Percentiles rank a stretch among this genome's conserved stretches.
These are phyloP conservation scores for Drosophila pseudoananassae DNA, from an alignment of 1,140 invertebrate species.

Conservation along the genomic window DNA sequence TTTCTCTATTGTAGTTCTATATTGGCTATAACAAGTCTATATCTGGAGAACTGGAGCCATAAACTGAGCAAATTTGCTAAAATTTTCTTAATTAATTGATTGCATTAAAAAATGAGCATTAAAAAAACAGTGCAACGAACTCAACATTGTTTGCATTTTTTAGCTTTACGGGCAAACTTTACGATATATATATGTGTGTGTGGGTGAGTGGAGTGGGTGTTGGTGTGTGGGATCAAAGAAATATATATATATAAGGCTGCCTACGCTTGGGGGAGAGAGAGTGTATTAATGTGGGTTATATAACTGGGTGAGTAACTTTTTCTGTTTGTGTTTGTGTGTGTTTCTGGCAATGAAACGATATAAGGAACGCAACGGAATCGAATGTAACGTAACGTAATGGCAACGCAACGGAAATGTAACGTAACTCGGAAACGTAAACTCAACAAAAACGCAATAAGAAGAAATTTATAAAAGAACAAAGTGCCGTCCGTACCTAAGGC, in stretches of 20 bases:
- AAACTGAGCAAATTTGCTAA: constrained; percentile 31
- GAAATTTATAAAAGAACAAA: constrained; percentile 76
- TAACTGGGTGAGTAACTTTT: constrained; percentile 19
- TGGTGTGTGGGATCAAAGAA: constrained; percentile 18
- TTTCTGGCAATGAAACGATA: constrained; percentile 47
- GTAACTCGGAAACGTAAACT: constrained; percentile 77
- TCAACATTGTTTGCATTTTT: constrained; percentile 46
- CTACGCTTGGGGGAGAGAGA: constrained; percentile 21
- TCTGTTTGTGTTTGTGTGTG: constrained; percentile 20
- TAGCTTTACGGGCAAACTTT: constrained; percentile 35
- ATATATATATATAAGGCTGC: constrained; percentile 28
- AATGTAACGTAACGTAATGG: constrained; percentile 75
- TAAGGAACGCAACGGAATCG: constrained; percentile 61
- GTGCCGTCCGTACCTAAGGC: constrained; percentile 74
- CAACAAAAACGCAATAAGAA: constrained; percentile 82
- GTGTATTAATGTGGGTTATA: constrained; percentile 24
- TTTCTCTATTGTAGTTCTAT: constrained; percentile 37
- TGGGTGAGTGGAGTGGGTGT: constrained; percentile 3
- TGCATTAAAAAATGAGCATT: constrained; percentile 53
- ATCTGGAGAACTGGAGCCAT: constrained; percentile 11
- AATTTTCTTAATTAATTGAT: constrained; percentile 35
- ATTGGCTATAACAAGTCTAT: constrained; percentile 27
- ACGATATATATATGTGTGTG: constrained; percentile 7
- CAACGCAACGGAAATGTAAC: constrained; percentile 76
- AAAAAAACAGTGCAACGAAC: constrained; percentile 50